Percentiles rank a stretch among this genome's conserved stretches.
Evolutionary conservation across 2,797 vertebrate species (phyloP).

Genomic region (Onychomys torridus): DNA sequence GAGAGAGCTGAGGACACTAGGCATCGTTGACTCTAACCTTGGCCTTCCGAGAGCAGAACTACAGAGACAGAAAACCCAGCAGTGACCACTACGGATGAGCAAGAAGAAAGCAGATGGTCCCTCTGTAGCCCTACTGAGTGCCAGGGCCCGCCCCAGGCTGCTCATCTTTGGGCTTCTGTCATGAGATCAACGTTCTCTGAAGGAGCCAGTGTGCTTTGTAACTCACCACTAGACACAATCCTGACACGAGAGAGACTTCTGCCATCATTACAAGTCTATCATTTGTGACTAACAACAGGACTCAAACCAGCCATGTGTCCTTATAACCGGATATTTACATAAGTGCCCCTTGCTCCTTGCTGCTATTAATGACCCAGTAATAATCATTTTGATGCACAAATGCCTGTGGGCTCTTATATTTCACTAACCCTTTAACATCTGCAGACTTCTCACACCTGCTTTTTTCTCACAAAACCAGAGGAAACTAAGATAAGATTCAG

Average conservation of each 20-base stretch:
- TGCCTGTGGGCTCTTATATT: not conserved
- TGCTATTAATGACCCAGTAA: not conserved
- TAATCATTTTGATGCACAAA: not conserved
- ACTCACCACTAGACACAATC: not conserved
- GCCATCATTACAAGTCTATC: not conserved
- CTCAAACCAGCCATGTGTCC: not conserved
- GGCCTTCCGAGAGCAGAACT: not conserved
- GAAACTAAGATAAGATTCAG: not conserved
- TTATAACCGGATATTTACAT: not conserved
- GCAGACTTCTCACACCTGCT: not conserved
- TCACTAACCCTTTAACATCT: not conserved
- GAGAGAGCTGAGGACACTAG: not conserved
- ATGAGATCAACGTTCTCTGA: not conserved
- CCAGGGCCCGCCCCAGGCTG: not conserved
- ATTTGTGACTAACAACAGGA: not conserved
- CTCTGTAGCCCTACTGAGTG: not conserved
- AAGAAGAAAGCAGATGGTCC: not conserved
- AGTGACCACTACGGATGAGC: not conserved
- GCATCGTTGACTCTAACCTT: not conserved
- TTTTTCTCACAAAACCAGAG: not conserved
- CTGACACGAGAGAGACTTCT: not conserved
- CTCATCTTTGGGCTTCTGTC: not conserved
- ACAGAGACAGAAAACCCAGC: not conserved
- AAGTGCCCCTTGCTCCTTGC: no score
- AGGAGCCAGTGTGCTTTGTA: not conserved